Evolutionary conservation across 2,797 vertebrate species (phyloP), one percentile per base, ranked within the genome.

Genomic region (Eospalax fontanierii): DNA sequence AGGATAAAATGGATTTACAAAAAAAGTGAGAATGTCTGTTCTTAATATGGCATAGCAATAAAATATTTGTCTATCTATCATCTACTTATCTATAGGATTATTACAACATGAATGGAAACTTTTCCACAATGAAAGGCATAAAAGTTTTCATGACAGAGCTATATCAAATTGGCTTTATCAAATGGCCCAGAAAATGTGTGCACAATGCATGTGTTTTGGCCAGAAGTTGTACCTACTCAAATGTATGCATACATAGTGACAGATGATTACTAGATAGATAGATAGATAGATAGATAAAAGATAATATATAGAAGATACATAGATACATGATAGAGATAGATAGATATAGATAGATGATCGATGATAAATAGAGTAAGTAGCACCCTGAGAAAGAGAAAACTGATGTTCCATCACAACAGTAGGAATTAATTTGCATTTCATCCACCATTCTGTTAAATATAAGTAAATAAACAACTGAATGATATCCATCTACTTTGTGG

Each of bases 401-500:
- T 18, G 14, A 19, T 28, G 22, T n/a, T 40, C 38, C 15, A 35
- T 26, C 15, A 54, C 57, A 85, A 73, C 61, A 78, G 65, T 33
- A 22, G 16, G 3, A 57, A 40, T 54, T 16, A 63, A 54, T 79
- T 59, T 35, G 33, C 54, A 6, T 54, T 65, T 21, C 43, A 4
- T 54, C 26, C 16, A 66, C 43, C 11, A 19, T 73, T 85, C 40
- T 26, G 5, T 30, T 57, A 19, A 19, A 54, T 28, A 14, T 30
- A 2, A 16, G 1, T 4, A 11, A 3, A 19, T 70, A 54, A 54
- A 0, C 4, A 24, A 79, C 22, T n/a, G 5, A 10, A n/a, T 22
- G 18, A 66, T 54, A 1, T 1, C 9, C 35, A 54, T 46, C 19
- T 3, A 40, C 2, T 24, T 0, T n/a, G 26, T 22, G 16, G 3